A percentile compares a stretch with the other conserved stretches of the same genome.
Evolutionary conservation across 2,797 vertebrate species (phyloP).

Genomic region (Forpus xanthops): DNA sequence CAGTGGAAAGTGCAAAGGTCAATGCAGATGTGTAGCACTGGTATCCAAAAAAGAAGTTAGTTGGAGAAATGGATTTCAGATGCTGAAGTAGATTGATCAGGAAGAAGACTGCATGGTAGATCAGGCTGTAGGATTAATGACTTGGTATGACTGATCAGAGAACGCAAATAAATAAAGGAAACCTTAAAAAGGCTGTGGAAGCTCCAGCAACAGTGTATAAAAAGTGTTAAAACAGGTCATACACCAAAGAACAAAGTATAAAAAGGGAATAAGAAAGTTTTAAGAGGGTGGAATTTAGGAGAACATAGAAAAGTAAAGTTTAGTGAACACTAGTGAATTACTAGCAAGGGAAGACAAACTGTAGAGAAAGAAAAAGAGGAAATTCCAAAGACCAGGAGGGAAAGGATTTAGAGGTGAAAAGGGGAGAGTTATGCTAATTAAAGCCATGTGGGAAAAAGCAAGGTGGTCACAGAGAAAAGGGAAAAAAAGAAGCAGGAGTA

Average conservation of each 20-base stretch:
- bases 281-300: neutral
- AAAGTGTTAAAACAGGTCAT: neutral
- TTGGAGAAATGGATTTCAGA: neutral
- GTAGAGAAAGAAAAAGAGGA: neutral
- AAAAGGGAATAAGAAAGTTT: neutral
- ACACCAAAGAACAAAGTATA: neutral
- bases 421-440: neutral
- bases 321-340: neutral
- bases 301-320: neutral
- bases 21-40: neutral
- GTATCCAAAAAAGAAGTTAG: neutral
- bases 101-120: neutral
- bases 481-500: neutral
- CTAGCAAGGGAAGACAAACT: neutral
- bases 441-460: accelerated
- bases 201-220: neutral
- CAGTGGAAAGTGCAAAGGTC: neutral
- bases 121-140: neutral
- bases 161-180: neutral
- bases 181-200: neutral
- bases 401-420: neutral
- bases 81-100: neutral
- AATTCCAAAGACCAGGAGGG: neutral
- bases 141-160: neutral
- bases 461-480: neutral